Conservation (phyloP, 2,113 vertebrate genomes). For the Hippocampus comes region DNA sequence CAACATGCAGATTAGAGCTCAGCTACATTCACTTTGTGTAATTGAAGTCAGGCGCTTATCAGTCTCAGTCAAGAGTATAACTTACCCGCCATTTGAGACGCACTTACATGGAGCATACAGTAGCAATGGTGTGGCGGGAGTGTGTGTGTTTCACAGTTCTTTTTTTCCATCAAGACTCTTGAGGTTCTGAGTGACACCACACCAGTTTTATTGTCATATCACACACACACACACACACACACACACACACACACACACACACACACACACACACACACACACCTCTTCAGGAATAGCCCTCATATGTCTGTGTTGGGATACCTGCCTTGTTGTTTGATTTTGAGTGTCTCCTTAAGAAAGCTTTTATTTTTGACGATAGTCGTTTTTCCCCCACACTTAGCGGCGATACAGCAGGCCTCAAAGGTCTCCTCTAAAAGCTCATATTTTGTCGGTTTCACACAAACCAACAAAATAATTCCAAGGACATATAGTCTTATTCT, state of each 20-base stretch:
- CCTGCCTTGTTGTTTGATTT: too few species aligned
- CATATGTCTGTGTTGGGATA: conserved; percentile 16
- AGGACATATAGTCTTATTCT: too few species aligned
- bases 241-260: too few species aligned
- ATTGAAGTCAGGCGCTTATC: conserved; percentile 62
- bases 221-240: too few species aligned
- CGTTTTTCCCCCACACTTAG: conserved; percentile 16
- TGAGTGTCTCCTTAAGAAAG: conserved; percentile 9
- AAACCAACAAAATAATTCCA: background rate
- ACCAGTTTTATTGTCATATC: background rate
- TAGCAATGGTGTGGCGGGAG: background rate
- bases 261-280: conserved; percentile 19
- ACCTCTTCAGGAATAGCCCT: conserved; percentile 45
- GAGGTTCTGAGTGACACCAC: conserved; percentile 35
- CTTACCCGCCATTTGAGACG: conserved; percentile 30
- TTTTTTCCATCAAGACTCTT: background rate
- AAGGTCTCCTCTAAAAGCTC: too few species aligned
- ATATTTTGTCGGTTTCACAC: background rate
- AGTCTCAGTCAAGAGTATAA: conserved; percentile 39
- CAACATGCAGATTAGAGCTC: conserved; percentile 59
- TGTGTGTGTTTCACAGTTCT: background rate
- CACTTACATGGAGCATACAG: background rate
- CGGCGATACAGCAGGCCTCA: too few species aligned
- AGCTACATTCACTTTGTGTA: conserved; percentile 53
- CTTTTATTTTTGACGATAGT: background rate